Percentiles rank a stretch among this genome's conserved stretches.
phyloP scores from a whole-genome alignment of 2,888 invertebrate genomes.

The Spodoptera littoralis region DNA sequence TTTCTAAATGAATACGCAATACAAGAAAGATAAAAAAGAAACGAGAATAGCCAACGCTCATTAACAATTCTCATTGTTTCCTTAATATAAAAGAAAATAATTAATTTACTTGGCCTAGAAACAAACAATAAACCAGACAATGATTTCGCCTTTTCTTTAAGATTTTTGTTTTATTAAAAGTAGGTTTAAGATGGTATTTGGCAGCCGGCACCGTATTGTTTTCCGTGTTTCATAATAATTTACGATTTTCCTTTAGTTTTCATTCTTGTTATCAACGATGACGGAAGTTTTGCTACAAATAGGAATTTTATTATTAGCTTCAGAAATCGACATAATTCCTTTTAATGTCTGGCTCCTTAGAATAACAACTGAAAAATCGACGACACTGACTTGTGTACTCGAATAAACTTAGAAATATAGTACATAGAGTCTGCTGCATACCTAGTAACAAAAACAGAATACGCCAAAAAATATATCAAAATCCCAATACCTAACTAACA shows the following conservation, averaged over 20 bases:
- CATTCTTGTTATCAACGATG: constrained; percentile 29
- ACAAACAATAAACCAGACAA: constrained; percentile 60
- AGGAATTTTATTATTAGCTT: not conserved
- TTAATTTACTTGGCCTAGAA: constrained; percentile 76
- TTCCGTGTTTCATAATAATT: constrained; percentile 26
- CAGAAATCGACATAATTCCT: not conserved
- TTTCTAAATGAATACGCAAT: constrained; percentile 70
- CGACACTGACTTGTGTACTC: too few species aligned
- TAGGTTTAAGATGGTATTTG: constrained; percentile 50
- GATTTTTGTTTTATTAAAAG: constrained; percentile 54
- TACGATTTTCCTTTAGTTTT: constrained; percentile 16
- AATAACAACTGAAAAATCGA: too few species aligned
- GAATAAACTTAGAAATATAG: too few species aligned
- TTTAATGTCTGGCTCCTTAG: too few species aligned
- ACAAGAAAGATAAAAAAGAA: constrained; percentile 67
- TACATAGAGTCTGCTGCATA: too few species aligned
- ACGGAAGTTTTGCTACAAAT: constrained; percentile 9
- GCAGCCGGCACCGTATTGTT: constrained; percentile 38
- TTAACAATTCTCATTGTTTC: constrained; percentile 82
- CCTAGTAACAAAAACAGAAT: too few species aligned
- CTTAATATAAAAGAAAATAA: constrained; percentile 77
- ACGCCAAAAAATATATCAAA: too few species aligned
- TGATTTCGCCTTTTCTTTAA: constrained; percentile 57
- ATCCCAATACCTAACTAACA: too few species aligned
- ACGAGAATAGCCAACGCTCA: constrained; percentile 71